Base-by-base conservation (phyloP, 2,888 invertebrate species). In the Philonicus albiceps region DNA sequence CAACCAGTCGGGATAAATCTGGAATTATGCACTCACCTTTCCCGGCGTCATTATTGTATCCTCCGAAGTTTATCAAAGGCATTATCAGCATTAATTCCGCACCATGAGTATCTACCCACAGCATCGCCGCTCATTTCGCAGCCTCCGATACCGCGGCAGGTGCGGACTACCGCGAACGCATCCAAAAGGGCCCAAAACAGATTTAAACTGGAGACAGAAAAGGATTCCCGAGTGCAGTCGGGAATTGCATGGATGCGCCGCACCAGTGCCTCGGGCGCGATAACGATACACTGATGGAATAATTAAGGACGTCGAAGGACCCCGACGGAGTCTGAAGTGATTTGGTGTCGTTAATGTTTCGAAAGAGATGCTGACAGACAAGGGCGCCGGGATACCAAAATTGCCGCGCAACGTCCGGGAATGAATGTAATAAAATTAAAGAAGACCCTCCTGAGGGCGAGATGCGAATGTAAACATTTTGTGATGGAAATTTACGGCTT, bases 391-490 rank as follows among this genome's bases (percentile, higher is more conserved):
- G 64, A 64, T 11, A 27, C 64, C 64, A 19, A 64, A 64, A 64
- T 27, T 64, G 22, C 27, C 27, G 64, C 22, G 11, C 64, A 64
- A 11, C 7, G 27, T 11, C 64, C 64, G 64, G 64, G 27, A 64
- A 27, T 64, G 22, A 11, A 64, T 76, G 76, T 22, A 34, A 74
- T 37, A 78, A 49, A 49, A 30, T 78, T 43, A 78, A 49, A 78
- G 27, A 30, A 78, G 49, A 27, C 53, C 30, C 49, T 30, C 43
- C 27, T 27, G 37, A 7, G 27, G 22, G 78, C 49, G 27, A 78
- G 22, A 78, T 78, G 78, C 37, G 78, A 78, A 49, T 78, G 78
- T 78, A 78, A 78, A 78, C 78, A 78, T 78, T 78, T 78, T 27
- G 49, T 30, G 78, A 43, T 30, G 78, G 49, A 78, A 78, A 78